phyloP scores from a whole-genome alignment of 2,888 invertebrate species.

The Glyphotaelius pellucidus region DNA sequence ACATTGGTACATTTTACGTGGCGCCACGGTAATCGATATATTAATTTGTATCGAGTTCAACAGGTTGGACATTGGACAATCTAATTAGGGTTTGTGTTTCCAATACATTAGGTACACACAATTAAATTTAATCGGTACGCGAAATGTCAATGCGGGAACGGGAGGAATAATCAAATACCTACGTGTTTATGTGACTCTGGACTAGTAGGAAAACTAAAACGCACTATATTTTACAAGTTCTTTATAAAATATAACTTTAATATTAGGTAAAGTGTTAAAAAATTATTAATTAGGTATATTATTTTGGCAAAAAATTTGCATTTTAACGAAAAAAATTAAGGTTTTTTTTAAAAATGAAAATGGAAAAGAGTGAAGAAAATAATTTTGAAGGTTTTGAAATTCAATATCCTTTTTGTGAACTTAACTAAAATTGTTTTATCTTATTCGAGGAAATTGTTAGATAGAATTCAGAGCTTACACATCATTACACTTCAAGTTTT shows the following conservation, averaged over 20 bases:
- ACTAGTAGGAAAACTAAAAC: neutral
- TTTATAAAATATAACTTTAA: neutral
- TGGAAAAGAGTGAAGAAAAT: too few species aligned
- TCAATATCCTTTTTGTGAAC: too few species aligned
- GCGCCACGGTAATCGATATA: neutral
- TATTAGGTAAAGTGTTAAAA: neutral
- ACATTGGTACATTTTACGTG: neutral
- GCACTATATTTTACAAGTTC: neutral
- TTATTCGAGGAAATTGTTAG: too few species aligned
- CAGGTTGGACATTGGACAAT: constrained; percentile 8
- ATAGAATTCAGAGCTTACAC: too few species aligned
- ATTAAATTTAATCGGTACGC: constrained; percentile 37
- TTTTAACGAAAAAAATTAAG: too few species aligned
- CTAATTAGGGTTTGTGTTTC: constrained; percentile 29
- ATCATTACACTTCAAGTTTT: too few species aligned
- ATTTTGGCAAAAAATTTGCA: too few species aligned
- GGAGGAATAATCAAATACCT: neutral
- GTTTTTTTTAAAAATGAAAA: too few species aligned
- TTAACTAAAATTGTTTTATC: too few species aligned
- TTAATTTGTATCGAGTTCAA: neutral
- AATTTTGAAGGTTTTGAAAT: too few species aligned
- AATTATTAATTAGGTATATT: too few species aligned
- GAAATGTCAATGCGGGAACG: neutral
- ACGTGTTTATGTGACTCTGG: neutral
- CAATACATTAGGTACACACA: constrained; percentile 13